phyloP scores from a whole-genome alignment of 2,113 vertebrate genomes.

The Prunella fulvescens region DNA sequence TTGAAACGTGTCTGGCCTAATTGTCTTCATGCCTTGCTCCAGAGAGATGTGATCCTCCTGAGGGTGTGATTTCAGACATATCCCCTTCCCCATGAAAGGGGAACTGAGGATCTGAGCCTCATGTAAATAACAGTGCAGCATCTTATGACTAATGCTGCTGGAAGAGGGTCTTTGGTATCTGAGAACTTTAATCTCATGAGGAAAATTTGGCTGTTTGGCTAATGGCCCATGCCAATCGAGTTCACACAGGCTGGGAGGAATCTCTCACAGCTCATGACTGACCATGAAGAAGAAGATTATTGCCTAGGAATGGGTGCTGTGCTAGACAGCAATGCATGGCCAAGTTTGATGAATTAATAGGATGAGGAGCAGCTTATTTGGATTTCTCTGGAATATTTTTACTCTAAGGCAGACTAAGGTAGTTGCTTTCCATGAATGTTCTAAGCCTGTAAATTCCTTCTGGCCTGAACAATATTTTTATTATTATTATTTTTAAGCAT shows the following conservation, averaged over 20 bases:
- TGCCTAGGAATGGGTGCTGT: not conserved
- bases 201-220: conserved; percentile 2
- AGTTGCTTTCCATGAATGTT: conserved; percentile 13
- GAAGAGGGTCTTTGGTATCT: not conserved
- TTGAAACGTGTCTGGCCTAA: conserved; percentile 19
- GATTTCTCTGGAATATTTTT: conserved; percentile 1
- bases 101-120: not conserved
- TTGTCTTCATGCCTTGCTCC: conserved; percentile 20
- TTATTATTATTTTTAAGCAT: conserved; percentile 39
- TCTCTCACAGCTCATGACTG: not conserved
- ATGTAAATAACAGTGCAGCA: not conserved
- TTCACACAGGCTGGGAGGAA: not conserved
- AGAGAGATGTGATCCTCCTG: not conserved
- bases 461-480: conserved; percentile 16
- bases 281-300: not conserved
- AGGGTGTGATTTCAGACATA: conserved; percentile 2
- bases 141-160: not conserved
- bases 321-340: not conserved
- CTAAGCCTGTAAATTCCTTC: conserved; percentile 45
- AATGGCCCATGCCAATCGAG: not conserved
- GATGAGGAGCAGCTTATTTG: conserved; percentile 14
- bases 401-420: not conserved
- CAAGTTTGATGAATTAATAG: conserved; percentile 37
- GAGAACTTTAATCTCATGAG: not conserved
- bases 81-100: not conserved